A percentile compares a stretch with the other conserved stretches of the same genome.
Conservation (phyloP, 2,888 invertebrate species). For the Drosophila atroscutellata region DNA sequence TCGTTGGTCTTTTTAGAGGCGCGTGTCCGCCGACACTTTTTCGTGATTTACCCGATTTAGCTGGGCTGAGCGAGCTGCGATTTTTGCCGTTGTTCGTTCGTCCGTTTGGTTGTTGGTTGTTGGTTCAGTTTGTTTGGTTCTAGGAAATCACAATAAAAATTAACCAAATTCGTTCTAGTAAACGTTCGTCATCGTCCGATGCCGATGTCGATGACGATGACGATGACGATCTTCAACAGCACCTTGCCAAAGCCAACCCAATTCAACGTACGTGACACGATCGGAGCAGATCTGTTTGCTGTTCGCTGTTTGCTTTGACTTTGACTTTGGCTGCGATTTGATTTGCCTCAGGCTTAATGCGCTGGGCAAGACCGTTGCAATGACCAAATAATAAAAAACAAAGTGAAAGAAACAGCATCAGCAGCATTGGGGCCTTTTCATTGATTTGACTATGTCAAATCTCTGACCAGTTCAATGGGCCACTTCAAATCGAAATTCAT, state of each 20-base stretch:
- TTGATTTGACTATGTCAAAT: slow-evolving; percentile 79
- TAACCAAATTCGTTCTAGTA: slow-evolving; percentile 78
- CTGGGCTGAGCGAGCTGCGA: slow-evolving; percentile 31
- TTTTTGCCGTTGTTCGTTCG: slow-evolving; percentile 14
- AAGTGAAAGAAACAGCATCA: slow-evolving; percentile 12
- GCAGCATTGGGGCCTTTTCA: slow-evolving; percentile 53
- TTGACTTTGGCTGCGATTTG: slow-evolving; percentile 41
- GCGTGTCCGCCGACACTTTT: slow-evolving; percentile 84
- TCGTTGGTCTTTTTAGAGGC: slow-evolving; percentile 74
- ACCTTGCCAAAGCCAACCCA: slow-evolving; percentile 57
- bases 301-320: slow-evolving; percentile 49
- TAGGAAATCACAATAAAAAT: slow-evolving; percentile 82
- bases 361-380: slow-evolving; percentile 58
- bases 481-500: slow-evolving; percentile 69
- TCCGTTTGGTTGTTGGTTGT: slow-evolving; percentile 13
- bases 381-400: slow-evolving; percentile 8
- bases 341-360: slow-evolving; percentile 55
- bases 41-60: slow-evolving; percentile 80
- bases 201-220: slow-evolving; percentile 37
- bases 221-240: slow-evolving; percentile 53
- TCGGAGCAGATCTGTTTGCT: slow-evolving; percentile 67
- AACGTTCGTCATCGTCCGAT: slow-evolving; percentile 67
- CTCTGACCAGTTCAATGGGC: slow-evolving; percentile 60
- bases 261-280: slow-evolving; percentile 77
- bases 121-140: slow-evolving; percentile 59